Evolutionary conservation across 1,140 invertebrate species (phyloP), one percentile per base, ranked within the genome.

Genomic region (Trichonephila clavipes): DNA sequence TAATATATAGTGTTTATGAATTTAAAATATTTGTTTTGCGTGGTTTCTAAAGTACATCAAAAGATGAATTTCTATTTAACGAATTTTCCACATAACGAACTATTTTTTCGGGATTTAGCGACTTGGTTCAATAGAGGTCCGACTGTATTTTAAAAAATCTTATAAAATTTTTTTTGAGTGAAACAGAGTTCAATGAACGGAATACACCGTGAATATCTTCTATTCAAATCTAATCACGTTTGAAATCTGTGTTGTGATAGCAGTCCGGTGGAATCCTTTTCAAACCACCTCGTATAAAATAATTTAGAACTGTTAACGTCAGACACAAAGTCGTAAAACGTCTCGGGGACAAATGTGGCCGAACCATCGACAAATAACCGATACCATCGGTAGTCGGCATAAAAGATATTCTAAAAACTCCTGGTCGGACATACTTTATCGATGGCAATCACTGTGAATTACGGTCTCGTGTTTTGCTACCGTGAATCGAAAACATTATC

Each of bases 401-500:
- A 77, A 77, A 77, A 40, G 72, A 77, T 7, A 77, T 77, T 77
- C 72, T 4, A 40, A 77, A 77, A 40, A 28, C 6, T 6, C 14
- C 34, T 19, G 72, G 40, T 77, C 28, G 72, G 6, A 28, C 4
- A 40, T 77, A 40, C 28, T 77, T 40, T 40, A 77, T 77, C 72
- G 72, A 34, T 34, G 28, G 72, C 28, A 34, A 77, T 77, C 72
- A 40, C 28, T 40, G 16, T 40, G 72, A 77, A 77, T 77, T 40
- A 77, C 34, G 72, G 72, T 12, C 34, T 40, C 72, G 16, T 77
- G 72, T 40, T 40, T 40, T 77, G 72, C 72, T 77, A 40, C 72
- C 72, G 72, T 77, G 72, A 19, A 77, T 40, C 72, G 28, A 83
- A 83, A 59, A 83, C 16, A 59, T 83, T 83, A 83, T 83, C 82